Evolutionary conservation across 2,797 vertebrate species (phyloP).

Genomic region (Tangara arthus): DNA sequence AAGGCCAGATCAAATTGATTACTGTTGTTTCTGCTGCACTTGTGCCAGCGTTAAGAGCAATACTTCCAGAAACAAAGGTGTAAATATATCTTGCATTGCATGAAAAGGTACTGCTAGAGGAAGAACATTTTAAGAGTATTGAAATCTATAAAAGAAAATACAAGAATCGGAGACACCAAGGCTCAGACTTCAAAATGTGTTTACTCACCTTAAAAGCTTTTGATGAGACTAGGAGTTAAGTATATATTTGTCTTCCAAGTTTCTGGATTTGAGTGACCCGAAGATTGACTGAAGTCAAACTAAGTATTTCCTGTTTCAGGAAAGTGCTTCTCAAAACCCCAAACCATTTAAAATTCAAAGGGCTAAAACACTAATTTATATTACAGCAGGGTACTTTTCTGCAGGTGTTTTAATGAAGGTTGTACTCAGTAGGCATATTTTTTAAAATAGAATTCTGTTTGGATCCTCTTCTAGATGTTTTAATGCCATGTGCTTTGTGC

Average conservation of each 20-base stretch:
- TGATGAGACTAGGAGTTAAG: background rate
- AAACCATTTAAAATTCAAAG: background rate
- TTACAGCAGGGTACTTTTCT: background rate
- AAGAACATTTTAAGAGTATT: background rate
- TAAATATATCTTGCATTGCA: background rate
- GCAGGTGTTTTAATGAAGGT: background rate
- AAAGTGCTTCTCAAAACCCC: background rate
- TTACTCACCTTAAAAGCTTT: background rate
- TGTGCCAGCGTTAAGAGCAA: constrained; percentile 34
- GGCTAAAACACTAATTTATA: background rate
- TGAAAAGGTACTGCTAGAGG: background rate
- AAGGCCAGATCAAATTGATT: constrained; percentile 75
- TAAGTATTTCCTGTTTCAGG: background rate
- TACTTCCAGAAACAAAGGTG: constrained; percentile 44
- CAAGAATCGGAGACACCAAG: background rate
- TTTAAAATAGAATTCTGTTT: background rate
- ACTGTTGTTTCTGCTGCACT: constrained; percentile 47
- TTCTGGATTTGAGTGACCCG: background rate
- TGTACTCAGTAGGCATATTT: background rate
- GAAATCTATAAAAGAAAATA: background rate
- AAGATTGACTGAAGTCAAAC: background rate
- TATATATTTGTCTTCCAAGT: background rate
- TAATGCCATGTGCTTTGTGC: background rate
- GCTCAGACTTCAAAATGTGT: background rate
- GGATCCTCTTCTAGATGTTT: background rate